A percentile compares a stretch with the other conserved stretches of the same genome.
Conservation (phyloP, 2,888 invertebrate genomes). For the Cryptophagus acutangulus region DNA sequence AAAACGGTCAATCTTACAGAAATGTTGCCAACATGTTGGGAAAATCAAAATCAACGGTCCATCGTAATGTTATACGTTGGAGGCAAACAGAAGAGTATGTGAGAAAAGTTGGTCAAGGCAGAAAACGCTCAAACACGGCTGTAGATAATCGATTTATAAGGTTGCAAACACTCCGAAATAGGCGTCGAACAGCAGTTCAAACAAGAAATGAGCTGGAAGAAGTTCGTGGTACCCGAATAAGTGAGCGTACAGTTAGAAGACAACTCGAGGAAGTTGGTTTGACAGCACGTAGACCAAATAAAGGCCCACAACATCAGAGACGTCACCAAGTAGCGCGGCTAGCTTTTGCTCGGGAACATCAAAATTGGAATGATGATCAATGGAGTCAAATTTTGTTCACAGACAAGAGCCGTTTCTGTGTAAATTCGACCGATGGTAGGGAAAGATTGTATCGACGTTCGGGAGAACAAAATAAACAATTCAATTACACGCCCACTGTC, state of each 20-base stretch:
- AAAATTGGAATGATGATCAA: conserved; percentile 16
- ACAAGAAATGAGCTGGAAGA: conserved; percentile 9
- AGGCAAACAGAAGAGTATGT: conserved; percentile 12
- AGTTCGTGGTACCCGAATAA: conserved; percentile 13
- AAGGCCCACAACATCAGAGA: conserved; percentile 13
- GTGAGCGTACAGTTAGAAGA: conserved; percentile 14
- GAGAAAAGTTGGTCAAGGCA: conserved; percentile 17
- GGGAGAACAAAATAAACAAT: conserved; percentile 10
- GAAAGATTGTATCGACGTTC: conserved; percentile 12
- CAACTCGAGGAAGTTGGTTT: conserved; percentile 16
- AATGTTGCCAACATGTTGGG: too few species aligned
- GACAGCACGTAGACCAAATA: conserved; percentile 12
- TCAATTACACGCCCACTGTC: conserved; percentile 11
- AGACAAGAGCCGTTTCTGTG: conserved; percentile 17
- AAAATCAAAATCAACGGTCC: conserved; percentile 12
- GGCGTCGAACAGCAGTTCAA: conserved; percentile 12
- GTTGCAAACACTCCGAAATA: conserved; percentile 16
- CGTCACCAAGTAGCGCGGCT: conserved; percentile 10
- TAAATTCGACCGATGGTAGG: conserved; percentile 15
- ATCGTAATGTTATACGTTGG: conserved; percentile 10
- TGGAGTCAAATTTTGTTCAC: conserved; percentile 14
- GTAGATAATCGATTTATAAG: conserved; percentile 15
- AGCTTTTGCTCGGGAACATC: conserved; percentile 11
- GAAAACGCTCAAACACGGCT: conserved; percentile 17
- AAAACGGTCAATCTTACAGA: not conserved